Conservation (phyloP, 2,888 invertebrate species). For the Caenorhabditis wallacei region DNA sequence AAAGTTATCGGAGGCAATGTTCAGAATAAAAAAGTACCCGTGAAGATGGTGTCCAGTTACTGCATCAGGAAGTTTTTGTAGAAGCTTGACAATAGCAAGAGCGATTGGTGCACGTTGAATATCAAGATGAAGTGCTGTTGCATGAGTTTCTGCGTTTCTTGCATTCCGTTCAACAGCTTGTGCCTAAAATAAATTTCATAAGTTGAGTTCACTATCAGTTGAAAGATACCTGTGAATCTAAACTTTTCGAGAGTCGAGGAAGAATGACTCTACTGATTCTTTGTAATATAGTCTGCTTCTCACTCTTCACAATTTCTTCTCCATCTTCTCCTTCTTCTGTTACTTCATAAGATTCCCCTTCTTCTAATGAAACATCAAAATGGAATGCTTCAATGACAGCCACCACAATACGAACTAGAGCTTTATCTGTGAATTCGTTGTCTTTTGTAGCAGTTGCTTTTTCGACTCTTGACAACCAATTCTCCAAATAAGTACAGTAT, state of each 20-base stretch:
- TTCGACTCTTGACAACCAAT: conserved; percentile 90
- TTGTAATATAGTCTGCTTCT: conserved; percentile 59
- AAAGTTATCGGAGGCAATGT: neutral
- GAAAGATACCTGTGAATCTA: conserved; percentile 47
- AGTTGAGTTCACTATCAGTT: neutral
- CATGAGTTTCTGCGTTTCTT: conserved; percentile 55
- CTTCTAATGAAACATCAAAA: conserved; percentile 87
- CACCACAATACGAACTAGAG: conserved; percentile 83
- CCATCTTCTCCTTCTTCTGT: conserved; percentile 43
- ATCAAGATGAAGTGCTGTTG: conserved; percentile 87
- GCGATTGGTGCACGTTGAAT: conserved; percentile 94
- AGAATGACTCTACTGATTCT: conserved; percentile 60
- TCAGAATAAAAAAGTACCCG: conserved; percentile 87
- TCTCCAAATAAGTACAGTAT: conserved; percentile 89
- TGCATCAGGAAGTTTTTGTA: conserved; percentile 90
- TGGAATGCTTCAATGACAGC: conserved; percentile 93
- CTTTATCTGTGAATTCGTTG: conserved; percentile 89
- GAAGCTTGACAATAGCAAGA: conserved; percentile 92
- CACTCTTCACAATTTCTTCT: conserved; percentile 33
- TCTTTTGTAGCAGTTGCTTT: conserved; percentile 71
- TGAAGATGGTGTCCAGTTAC: conserved; percentile 78
- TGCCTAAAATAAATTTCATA: conserved; percentile 23
- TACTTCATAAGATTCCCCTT: conserved; percentile 49
- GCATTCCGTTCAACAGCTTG: conserved; percentile 64
- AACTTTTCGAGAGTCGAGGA: conserved; percentile 63